Evolutionary conservation across 2,888 invertebrate genomes (phyloP), one percentile per base, ranked within the genome.

Genomic region (Diabrotica balteata): DNA sequence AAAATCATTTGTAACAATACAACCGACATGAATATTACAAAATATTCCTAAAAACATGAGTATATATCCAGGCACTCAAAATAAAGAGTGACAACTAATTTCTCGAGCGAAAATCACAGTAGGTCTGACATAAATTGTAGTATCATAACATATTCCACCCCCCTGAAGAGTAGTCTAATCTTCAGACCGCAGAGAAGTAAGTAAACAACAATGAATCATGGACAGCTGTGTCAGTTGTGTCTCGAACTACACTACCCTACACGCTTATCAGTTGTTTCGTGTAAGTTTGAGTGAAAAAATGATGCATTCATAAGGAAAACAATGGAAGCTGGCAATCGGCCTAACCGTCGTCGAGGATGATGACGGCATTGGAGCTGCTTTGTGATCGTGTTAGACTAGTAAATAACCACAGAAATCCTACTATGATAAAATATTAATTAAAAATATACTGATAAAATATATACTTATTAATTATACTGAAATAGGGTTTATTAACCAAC

Each of bases 291-390:
- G 44, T 45, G 62, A 64, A 71, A 71, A 71, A 70, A 70, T 62
- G 57, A 62, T 58, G 68, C 68, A 71, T 70, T 71, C 68, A 71
- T 59, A 58, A 66, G 61, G 63, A 58, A 66, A 70, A 72, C 72
- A 72, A 70, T 67, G 50, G 68, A 53, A 63, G 55, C 58, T 67
- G 70, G 64, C 60, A 69, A 67, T 68, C 69, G 68, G 66, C 52
- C 59, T 63, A 53, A 68, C 66, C 59, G 65, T 62, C 67, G 67
- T 61, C 50, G 54, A 45, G 53, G 49, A 63, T 61, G 51, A 66
- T 63, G 60, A 49, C 58, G 68, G 59, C 62, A 63, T 64, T 68
- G 61, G 61, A 44, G 57, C 53, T 49, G 47, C 49, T 45, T 7
- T 61, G 32, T 54, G 47, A 61, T 53, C 49, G 42, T 32, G 55